Evolutionary conservation across 2,113 vertebrate genomes (phyloP), one percentile per base, ranked within the genome.

Genomic region (Lontra canadensis): DNA sequence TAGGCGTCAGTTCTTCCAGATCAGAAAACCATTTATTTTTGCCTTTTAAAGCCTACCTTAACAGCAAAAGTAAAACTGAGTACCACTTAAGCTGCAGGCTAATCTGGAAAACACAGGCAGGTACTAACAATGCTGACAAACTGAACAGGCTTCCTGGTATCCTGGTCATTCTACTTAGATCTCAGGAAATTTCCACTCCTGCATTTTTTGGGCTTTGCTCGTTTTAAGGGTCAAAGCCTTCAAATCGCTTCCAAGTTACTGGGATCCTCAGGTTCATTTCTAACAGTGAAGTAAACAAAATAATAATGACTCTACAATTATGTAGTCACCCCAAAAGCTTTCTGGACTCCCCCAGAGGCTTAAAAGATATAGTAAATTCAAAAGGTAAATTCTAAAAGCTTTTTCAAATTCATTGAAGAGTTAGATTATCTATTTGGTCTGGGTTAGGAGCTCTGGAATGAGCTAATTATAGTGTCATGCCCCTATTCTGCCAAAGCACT

Each of bases 391-490:
- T 79, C 49, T 20, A 84, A 52, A 52, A 23, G 52, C n/a, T 42
- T 95, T 95, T 90, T 73, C 88, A 76, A 87, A 93, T 82, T 85
- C 44, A 90, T 34, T 42, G 10, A 36, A 76, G 90, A 18, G 84
- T 88, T 93, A 71, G 80, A 61, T 80, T 92, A 90, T 79, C 31
- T 34, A 67, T 67, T 88, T 94, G 94, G 95, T 94, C 52, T 69
- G 49, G 57, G 52, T 55, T 78, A 94, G 90, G 69, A 96, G 63
- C 61, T 93, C 88, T 85, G 76, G 69, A 87, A 95, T 92, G 93
- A 94, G 87, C 97, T 98, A 97, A 98, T 98, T 96, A 98, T 98
- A 98, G 97, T 42, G 47, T 94, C 71, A 88, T 59, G 52, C 65
- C 84, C 57, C 47, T 69, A 63, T 92, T 96, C 92, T 96, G 96